Percentiles rank a stretch among this genome's conserved stretches.
Evolutionary conservation across 2,797 vertebrate genomes (phyloP).

Genomic region (Pelodytes ibericus): DNA sequence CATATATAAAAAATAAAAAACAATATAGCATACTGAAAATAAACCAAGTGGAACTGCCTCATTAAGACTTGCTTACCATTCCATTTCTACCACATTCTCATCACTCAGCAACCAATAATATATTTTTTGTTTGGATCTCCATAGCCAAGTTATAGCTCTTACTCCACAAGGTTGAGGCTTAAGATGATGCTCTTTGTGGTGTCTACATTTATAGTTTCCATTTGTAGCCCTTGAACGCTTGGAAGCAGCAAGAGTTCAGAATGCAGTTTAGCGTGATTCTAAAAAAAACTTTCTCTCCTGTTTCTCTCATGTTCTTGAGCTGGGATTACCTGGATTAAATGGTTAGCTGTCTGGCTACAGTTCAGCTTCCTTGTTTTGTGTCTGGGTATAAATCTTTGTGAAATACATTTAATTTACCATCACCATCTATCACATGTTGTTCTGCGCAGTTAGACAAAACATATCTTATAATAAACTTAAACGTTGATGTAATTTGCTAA

Average conservation of each 20-base stretch:
- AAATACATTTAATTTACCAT: background rate
- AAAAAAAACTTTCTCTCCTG: background rate
- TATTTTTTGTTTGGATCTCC: too few species aligned
- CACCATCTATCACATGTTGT: conserved; percentile 9
- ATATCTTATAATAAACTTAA: conserved; percentile 23
- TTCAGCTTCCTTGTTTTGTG: background rate
- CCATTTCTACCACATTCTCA: too few species aligned
- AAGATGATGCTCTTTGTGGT: background rate
- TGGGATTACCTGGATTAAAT: background rate
- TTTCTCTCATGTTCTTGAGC: background rate
- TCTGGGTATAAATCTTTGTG: background rate
- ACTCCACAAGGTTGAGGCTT: too few species aligned
- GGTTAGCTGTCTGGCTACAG: background rate
- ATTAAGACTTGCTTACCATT: too few species aligned
- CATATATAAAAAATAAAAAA: too few species aligned
- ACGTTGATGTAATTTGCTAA: too few species aligned
- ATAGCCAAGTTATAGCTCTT: too few species aligned
- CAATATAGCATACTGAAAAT: too few species aligned
- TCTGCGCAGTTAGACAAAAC: conserved; percentile 14
- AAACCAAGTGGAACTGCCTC: too few species aligned
- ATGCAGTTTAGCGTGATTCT: too few species aligned
- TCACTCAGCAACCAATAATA: too few species aligned
- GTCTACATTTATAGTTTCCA: background rate
- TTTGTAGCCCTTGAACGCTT: background rate
- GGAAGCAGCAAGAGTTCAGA: too few species aligned